Conservation (phyloP, 2,113 vertebrate genomes). For the Oxygymnocypris stewartii region DNA sequence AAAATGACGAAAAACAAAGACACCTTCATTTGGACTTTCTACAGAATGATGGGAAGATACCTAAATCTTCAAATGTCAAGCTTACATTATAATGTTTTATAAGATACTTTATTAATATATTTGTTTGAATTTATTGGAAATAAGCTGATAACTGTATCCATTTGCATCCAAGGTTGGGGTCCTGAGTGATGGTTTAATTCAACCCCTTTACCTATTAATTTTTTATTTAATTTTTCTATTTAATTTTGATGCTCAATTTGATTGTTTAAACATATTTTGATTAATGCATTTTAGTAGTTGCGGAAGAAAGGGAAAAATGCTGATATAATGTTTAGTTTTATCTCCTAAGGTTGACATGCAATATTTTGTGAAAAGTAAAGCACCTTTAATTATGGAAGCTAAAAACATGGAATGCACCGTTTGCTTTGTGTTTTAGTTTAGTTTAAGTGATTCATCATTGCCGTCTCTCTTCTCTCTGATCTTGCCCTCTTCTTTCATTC, state of each 20-base stretch:
- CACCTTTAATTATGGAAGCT: neutral
- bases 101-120: neutral
- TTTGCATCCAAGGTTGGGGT: too few species aligned
- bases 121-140: neutral
- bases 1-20: too few species aligned
- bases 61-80: too few species aligned
- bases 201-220: neutral
- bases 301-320: neutral
- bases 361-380: neutral
- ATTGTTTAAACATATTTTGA: too few species aligned
- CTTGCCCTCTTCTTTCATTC: constrained; percentile 96
- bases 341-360: neutral
- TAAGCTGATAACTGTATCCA: too few species aligned
- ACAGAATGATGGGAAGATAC: too few species aligned
- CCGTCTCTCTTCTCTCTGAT: too few species aligned
- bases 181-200: neutral
- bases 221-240: neutral
- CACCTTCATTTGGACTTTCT: too few species aligned
- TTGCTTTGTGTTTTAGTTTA: neutral
- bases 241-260: neutral
- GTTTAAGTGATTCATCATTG: too few species aligned
- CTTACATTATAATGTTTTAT: too few species aligned
- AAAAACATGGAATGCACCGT: too few species aligned
- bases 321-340: neutral
- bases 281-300: neutral